Base-by-base conservation (phyloP, 2,888 invertebrate species). In the Xylota segnis region DNA sequence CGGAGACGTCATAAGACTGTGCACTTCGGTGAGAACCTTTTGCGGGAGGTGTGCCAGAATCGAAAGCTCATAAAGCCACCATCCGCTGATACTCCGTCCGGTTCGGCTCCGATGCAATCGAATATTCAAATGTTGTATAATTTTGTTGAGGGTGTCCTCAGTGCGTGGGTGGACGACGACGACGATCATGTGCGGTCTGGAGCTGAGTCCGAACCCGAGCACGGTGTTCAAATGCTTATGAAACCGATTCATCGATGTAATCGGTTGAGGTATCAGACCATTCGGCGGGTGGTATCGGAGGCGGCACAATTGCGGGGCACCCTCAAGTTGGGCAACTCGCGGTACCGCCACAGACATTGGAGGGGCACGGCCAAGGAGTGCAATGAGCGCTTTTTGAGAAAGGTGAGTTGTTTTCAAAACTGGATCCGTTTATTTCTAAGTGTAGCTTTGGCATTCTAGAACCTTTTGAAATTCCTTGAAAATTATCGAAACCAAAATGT, bases 331-430 rank as follows among this genome's bases (percentile, higher is more conserved):
- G 96, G 96, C 58, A 95, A 95, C 90, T 94, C 95, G 59, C 93
- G 95, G 88, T 96, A 94, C 91, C 94, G 95, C 58, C 97, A 97
- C 91, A 95, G 96, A 89, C 97, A 97, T 92, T 97, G 96, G 95
- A 96, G 97, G 90, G 95, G 96, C 87, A 96, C 96, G 50, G 96
- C 97, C 75, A 96, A 96, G 92, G 96, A 96, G 89, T 98, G 97
- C 93, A 97, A 97, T 91, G 97, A 97, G 92, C 94, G 95, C 89
- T 97, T 98, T 93, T 94, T 97, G 83, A 94, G 96, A 93, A 97
- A 97, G 96, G 97, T 97, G 93, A 93, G 89, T 78, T 63, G 16
- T 16, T 12, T 40, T 12, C 1, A 4, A 9, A 4, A n/a, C n/a
- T n/a, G n/a, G n/a, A n/a, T n/a, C n/a, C n/a, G n/a, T n/a, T n/a